Percentiles rank a stretch among this genome's conserved stretches.
phyloP scores from a whole-genome alignment of 2,888 invertebrate genomes.

The Elegia similella region DNA sequence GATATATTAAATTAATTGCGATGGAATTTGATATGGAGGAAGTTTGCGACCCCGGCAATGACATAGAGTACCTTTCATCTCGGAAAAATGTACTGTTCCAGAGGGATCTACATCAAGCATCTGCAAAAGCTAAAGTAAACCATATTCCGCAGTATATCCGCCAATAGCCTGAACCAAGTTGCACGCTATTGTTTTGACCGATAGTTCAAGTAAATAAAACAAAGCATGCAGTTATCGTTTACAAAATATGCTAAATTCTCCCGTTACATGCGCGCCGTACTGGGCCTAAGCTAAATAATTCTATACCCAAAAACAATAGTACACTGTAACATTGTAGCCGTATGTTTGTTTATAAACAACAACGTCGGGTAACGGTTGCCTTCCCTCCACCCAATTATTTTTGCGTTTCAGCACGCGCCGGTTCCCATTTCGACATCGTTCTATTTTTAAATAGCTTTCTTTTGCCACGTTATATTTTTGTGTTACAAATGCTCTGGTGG shows the following conservation, averaged over 20 bases:
- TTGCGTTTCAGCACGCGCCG: conserved; percentile 48
- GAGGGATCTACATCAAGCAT: too few relatives aligned
- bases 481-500: too few relatives aligned
- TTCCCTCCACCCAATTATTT: conserved; percentile 34
- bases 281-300: not conserved
- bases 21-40: too few relatives aligned
- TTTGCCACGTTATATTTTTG: not conserved
- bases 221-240: not conserved
- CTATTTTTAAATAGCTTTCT: conserved; percentile 38
- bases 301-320: not conserved
- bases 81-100: too few relatives aligned
- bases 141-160: too few relatives aligned
- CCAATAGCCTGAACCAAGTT: too few relatives aligned
- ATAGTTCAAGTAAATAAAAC: not conserved
- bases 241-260: not conserved
- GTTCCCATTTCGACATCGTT: conserved; percentile 43
- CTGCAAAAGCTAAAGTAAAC: too few relatives aligned
- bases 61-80: too few relatives aligned
- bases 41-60: too few relatives aligned
- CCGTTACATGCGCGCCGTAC: not conserved
- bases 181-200: not conserved
- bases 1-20: too few relatives aligned
- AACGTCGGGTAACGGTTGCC: conserved; percentile 24
- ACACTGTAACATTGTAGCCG: conserved; percentile 22
- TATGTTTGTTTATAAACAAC: conserved; percentile 35